A percentile compares a stretch with the other conserved stretches of the same genome.
phyloP scores from a whole-genome alignment of 2,797 vertebrate species.

The Clarias pachynema region DNA sequence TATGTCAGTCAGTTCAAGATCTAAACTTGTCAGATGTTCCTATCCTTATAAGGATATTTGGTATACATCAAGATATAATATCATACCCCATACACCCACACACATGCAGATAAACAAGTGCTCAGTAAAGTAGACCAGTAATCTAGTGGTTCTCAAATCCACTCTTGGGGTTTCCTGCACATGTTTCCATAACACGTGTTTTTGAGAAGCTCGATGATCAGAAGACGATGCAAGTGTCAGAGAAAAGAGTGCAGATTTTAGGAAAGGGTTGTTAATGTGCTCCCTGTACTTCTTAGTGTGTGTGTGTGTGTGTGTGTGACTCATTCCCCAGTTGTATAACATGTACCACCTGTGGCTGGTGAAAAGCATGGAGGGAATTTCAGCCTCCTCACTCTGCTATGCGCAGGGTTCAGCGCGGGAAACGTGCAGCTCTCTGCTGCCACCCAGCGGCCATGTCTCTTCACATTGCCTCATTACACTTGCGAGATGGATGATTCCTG shows the following conservation, averaged over 20 bases:
- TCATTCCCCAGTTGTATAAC: conserved; percentile 41
- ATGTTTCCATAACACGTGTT: not conserved
- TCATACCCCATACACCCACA: not conserved
- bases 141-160: not conserved
- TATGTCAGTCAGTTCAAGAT: not conserved
- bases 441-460: not conserved
- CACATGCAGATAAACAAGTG: not conserved
- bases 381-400: conserved; percentile 25
- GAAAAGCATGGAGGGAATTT: conserved; percentile 5
- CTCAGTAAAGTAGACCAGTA: conserved; percentile 1
- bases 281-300: conserved; percentile 15
- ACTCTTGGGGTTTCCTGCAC: not conserved
- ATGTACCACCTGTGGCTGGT: conserved; percentile 44
- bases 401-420: not conserved
- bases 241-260: not conserved
- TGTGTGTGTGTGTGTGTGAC: conserved; percentile 14
- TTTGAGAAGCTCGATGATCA: not conserved
- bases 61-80: not conserved
- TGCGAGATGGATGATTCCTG: not conserved
- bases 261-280: not conserved
- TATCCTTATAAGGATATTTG: not conserved
- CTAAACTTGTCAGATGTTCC: not conserved
- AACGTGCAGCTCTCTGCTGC: conserved; percentile 37
- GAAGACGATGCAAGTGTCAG: not conserved
- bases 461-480: not conserved